A percentile compares a stretch with the other conserved stretches of the same genome.
These are phyloP conservation scores for Suncus etruscus DNA, from an alignment of 2,113 vertebrate genomes.

Conservation along the genomic window DNA sequence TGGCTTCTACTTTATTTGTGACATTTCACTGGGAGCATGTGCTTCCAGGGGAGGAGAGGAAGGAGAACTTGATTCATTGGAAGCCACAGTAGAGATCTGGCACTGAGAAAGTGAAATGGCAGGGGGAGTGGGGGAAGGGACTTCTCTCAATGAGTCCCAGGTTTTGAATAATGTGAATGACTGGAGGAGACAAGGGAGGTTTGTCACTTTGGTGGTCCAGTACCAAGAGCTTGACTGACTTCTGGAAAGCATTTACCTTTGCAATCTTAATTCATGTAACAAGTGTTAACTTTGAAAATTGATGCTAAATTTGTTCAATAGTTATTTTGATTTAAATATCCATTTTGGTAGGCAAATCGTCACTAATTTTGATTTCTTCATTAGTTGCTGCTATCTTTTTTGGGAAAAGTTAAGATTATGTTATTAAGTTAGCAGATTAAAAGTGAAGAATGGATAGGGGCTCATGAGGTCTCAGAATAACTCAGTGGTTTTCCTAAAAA, in stretches of 20 bases:
- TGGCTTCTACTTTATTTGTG: constrained; percentile 74
- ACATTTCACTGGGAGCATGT: constrained; percentile 64
- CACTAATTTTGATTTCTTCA: background rate
- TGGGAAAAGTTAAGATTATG: background rate
- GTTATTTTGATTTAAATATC: background rate
- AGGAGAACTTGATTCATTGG: constrained; percentile 71
- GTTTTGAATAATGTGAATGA: constrained; percentile 60
- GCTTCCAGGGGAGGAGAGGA: constrained; percentile 67
- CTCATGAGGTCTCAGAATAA: background rate
- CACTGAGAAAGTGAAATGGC: constrained; percentile 62
- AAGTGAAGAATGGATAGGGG: too few relatives aligned
- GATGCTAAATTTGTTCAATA: background rate
- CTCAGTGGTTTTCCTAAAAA: background rate
- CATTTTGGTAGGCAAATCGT: background rate
- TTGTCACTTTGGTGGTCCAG: constrained; percentile 60
- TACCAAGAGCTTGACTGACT: constrained; percentile 33
- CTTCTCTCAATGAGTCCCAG: constrained; percentile 7
- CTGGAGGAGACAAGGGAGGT: constrained; percentile 38
- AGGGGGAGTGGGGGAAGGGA: background rate
- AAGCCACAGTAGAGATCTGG: constrained; percentile 57
- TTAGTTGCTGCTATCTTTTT: background rate
- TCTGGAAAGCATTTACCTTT: constrained; percentile 41
- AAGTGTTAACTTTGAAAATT: background rate
- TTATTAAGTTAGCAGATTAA: background rate
- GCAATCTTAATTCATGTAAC: constrained; percentile 20